Evolutionary conservation across 2,113 vertebrate genomes (phyloP).

Genomic region (Neolamprologus longior): DNA sequence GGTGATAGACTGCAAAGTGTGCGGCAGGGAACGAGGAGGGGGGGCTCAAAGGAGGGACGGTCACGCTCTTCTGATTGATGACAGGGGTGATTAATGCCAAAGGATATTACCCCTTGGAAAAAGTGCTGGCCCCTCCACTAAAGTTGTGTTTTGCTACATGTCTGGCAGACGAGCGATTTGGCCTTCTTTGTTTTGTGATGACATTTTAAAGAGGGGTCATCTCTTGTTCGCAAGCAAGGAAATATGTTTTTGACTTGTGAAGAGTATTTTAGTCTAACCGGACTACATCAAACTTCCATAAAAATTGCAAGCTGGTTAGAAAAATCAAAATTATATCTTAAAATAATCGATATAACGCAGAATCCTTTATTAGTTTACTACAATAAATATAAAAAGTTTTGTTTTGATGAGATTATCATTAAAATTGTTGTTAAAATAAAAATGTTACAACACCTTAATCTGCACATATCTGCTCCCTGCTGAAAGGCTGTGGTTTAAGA

Average conservation of each 20-base stretch:
- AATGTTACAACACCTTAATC: background rate
- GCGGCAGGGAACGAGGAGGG: background rate
- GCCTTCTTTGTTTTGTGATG: slow-evolving; percentile 54
- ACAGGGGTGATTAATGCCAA: slow-evolving; percentile 56
- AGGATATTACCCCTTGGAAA: slow-evolving; percentile 62
- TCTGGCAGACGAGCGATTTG: slow-evolving; percentile 63
- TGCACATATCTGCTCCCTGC: background rate
- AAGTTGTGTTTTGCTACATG: slow-evolving; percentile 68
- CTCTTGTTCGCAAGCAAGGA: slow-evolving; percentile 33
- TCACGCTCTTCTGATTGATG: slow-evolving; percentile 55
- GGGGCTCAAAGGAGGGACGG: slow-evolving; percentile 23
- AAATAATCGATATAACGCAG: background rate
- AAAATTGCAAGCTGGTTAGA: background rate
- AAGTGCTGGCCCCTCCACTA: slow-evolving; percentile 39
- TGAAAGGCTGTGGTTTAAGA: slow-evolving; percentile 12
- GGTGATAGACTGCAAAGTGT: background rate
- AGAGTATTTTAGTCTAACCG: background rate
- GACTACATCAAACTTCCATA: background rate
- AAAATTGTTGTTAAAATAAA: background rate
- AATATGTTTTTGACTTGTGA: slow-evolving; percentile 32
- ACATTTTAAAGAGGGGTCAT: slow-evolving; percentile 42
- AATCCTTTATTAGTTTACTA: background rate
- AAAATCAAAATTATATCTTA: background rate
- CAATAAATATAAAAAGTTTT: background rate
- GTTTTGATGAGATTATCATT: background rate